A percentile compares a stretch with the other conserved stretches of the same genome.
These are phyloP conservation scores for Anticlea derivata DNA, from an alignment of 2,888 invertebrate genomes.

Conservation along the genomic window DNA sequence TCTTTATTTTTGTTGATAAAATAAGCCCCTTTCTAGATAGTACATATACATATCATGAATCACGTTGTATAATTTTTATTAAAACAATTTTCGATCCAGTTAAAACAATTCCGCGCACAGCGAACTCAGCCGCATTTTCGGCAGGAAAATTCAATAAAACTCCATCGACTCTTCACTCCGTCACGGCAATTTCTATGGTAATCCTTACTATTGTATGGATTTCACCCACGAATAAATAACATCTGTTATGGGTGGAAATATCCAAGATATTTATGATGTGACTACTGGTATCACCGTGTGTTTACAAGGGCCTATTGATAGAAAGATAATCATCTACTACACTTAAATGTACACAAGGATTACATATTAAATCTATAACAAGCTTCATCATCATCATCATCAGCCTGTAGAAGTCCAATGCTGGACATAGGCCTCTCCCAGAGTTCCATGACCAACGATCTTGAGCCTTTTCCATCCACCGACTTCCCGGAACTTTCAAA, in stretches of 20 bases:
- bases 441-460: too few species aligned
- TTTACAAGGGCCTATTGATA: not conserved
- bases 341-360: too few species aligned
- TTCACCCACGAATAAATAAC: slow-evolving; percentile 20
- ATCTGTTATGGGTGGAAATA: slow-evolving; percentile 7
- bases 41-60: not conserved
- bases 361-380: too few species aligned
- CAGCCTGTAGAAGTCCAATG: too few species aligned
- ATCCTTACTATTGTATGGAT: slow-evolving; percentile 24
- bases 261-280: slow-evolving; percentile 8
- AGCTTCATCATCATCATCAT: too few species aligned
- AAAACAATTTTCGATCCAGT: not conserved
- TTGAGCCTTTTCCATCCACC: too few species aligned
- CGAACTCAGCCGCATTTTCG: slow-evolving; percentile 4
- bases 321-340: too few species aligned
- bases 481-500: too few species aligned
- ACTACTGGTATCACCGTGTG: not conserved
- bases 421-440: too few species aligned
- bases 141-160: slow-evolving; percentile 12
- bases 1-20: too few species aligned
- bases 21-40: too few species aligned
- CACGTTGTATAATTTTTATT: not conserved
- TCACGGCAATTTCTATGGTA: slow-evolving; percentile 29
- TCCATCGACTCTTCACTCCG: slow-evolving; percentile 11
- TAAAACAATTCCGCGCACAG: not conserved